phyloP scores from a whole-genome alignment of 2,113 vertebrate species.

The Malurus melanocephalus region DNA sequence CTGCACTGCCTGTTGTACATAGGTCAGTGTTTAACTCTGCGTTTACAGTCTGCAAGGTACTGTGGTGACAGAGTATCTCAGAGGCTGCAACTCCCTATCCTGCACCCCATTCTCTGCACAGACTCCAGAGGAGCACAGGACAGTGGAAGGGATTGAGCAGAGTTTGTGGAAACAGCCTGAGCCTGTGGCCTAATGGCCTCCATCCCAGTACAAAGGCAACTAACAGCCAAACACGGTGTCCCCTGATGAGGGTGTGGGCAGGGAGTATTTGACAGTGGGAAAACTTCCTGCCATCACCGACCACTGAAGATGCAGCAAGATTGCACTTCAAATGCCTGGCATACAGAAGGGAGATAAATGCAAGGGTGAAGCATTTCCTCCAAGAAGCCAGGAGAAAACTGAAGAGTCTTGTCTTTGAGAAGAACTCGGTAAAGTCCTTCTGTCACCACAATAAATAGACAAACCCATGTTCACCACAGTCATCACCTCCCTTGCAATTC shows the following conservation, averaged over 20 bases:
- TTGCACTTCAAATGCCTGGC: background rate
- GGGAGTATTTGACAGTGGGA: background rate
- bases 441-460: background rate
- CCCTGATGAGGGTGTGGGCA: background rate
- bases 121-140: background rate
- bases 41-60: background rate
- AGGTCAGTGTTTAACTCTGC: background rate
- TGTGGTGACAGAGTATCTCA: background rate
- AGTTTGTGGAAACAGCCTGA: background rate
- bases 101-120: rapidly evolving
- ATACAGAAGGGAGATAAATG: background rate
- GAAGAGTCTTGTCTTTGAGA: background rate
- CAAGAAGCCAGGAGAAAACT: background rate
- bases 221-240: background rate
- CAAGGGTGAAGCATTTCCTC: background rate
- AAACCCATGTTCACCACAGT: background rate
- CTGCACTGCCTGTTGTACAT: background rate
- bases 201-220: background rate
- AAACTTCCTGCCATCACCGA: background rate
- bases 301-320: background rate
- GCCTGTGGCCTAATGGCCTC: background rate
- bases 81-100: background rate
- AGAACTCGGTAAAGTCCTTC: background rate
- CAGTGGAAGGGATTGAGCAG: background rate
- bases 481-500: rapidly evolving